Evolutionary conservation across 1,140 invertebrate genomes (phyloP).

Genomic region (Drosophila pruinosa): DNA sequence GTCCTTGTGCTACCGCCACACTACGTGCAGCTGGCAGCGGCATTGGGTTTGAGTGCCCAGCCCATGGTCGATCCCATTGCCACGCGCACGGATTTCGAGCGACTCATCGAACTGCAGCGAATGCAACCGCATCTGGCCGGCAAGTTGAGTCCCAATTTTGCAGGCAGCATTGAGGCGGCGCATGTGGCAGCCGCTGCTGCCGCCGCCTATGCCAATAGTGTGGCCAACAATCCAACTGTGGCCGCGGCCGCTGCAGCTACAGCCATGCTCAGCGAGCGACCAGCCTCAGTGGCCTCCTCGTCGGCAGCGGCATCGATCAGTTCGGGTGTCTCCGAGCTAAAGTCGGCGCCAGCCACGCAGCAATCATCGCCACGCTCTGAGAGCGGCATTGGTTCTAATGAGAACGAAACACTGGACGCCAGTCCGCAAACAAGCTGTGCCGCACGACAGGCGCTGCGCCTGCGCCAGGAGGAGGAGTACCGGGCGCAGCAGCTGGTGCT

Average conservation of each 20-base stretch:
- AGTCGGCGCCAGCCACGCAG: conserved; percentile 62
- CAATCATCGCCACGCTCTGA: conserved; percentile 68
- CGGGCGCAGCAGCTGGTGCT: conserved; percentile 50
- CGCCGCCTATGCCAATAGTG: conserved; percentile 68
- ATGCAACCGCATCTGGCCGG: conserved; percentile 66
- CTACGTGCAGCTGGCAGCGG: conserved; percentile 78
- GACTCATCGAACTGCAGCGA: conserved; percentile 74
- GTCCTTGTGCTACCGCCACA: conserved; percentile 74
- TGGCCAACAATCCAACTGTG: conserved; percentile 39
- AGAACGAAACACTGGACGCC: conserved; percentile 54
- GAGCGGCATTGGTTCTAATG: conserved; percentile 67
- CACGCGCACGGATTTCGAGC: conserved; percentile 77
- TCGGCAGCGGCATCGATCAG: conserved; percentile 54
- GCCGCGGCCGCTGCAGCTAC: conserved; percentile 40
- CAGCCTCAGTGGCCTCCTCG: conserved; percentile 59
- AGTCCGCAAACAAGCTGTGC: conserved; percentile 69
- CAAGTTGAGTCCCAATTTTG: conserved; percentile 67
- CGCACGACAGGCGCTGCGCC: conserved; percentile 58
- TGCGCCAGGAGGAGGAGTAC: conserved; percentile 71
- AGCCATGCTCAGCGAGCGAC: conserved; percentile 46
- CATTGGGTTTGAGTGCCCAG: conserved; percentile 72
- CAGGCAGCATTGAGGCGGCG: conserved; percentile 65
- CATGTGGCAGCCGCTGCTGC: conserved; percentile 74
- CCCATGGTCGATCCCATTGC: conserved; percentile 71
- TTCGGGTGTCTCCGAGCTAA: conserved; percentile 64